Evolutionary conservation across 2,797 vertebrate species (phyloP), one percentile per base, ranked within the genome.

Genomic region (Lindbergichthys nudifrons): DNA sequence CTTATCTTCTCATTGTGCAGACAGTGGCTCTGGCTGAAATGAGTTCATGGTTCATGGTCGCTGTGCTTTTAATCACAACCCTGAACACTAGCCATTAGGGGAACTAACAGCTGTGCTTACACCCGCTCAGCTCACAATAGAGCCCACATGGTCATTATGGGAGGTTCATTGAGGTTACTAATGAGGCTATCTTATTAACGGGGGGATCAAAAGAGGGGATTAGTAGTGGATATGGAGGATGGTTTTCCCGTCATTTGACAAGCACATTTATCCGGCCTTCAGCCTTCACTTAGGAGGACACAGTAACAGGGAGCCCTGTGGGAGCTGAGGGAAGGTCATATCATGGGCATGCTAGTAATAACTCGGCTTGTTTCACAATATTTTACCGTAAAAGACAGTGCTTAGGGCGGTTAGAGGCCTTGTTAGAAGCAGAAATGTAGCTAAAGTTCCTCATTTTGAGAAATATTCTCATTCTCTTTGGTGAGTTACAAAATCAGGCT

Each of bases 1-100:
- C 87, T 90, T 91, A 88, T 92, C 89, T 60, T 70, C 66, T 83
- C 69, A 46, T 70, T 79, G 58, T 68, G 75, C 85, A 81, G 81
- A 92, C 90, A 91, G 85, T 85, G 81, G 87, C 73, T 45, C 11
- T 10, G 51, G 62, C 66, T 56, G 70, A 79, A 91, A 91, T 81
- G 75, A 86, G 87, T 88, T 90, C 83, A 85, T 80, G 89, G 86
- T 87, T 87, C 85, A 85, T 46, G 82, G 83, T 68, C 6, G 56
- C 75, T 7, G 72, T 53, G 70, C 70, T 89, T 89, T 91, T 92
- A 92, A 92, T 92, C 87, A 91, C 87, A 86, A 74, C 78, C 87
- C 70, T 19, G 81, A 81, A 86, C 83, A 79, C 80, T 84, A 84
- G 87, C 80, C 83, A 87, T 90, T 84, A 86, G 66, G 56, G 63